A percentile compares a stretch with the other conserved stretches of the same genome.
Evolutionary conservation across 2,888 invertebrate genomes (phyloP).

Genomic region (Diarsia dahlii): DNA sequence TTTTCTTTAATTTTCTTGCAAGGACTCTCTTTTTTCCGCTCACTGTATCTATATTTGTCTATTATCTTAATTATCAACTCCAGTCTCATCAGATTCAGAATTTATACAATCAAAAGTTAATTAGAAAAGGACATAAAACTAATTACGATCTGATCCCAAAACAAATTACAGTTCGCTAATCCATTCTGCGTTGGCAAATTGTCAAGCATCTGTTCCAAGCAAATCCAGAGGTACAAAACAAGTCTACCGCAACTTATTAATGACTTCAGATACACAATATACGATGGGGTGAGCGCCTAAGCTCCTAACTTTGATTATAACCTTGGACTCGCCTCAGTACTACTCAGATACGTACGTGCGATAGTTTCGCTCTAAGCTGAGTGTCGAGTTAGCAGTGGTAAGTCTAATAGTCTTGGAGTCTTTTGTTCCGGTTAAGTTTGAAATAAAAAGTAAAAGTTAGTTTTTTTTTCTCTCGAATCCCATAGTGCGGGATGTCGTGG

Average conservation of each 20-base stretch:
- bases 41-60: background rate
- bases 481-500: no score
- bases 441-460: background rate
- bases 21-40: background rate
- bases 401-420: background rate
- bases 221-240: slow-evolving; percentile 12
- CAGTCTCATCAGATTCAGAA: background rate
- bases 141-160: slow-evolving; percentile 5
- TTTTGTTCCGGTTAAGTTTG: background rate
- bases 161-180: background rate
- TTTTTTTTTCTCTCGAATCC: no score
- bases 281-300: slow-evolving; percentile 62
- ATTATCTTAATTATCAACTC: background rate
- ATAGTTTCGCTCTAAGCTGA: slow-evolving; percentile 16
- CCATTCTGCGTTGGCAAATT: slow-evolving; percentile 4
- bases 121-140: background rate
- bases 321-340: slow-evolving; percentile 57
- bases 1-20: no score
- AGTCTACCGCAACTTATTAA: slow-evolving; percentile 71
- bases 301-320: slow-evolving; percentile 72
- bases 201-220: slow-evolving; percentile 28
- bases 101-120: background rate
- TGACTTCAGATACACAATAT: slow-evolving; percentile 71
- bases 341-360: slow-evolving; percentile 41
- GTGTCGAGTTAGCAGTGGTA: slow-evolving; percentile 23